A percentile compares a stretch with the other conserved stretches of the same genome.
These are phyloP conservation scores for Helicoverpa armigera DNA, from an alignment of 1,140 invertebrate species.

Conservation along the genomic window DNA sequence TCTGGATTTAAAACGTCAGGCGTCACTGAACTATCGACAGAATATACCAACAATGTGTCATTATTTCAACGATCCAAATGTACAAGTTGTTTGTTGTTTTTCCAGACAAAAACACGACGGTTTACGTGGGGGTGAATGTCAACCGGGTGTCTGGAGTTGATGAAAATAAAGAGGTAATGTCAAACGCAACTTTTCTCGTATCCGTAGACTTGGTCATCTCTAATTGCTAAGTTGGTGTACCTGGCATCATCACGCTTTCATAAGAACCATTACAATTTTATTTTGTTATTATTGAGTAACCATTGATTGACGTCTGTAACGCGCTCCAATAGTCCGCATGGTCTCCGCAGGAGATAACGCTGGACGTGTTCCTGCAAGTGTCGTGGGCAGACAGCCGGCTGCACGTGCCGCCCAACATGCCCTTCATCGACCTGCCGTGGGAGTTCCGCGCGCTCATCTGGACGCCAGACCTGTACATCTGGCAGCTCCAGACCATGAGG, in stretches of 20 bases:
- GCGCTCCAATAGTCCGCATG: conserved; percentile 23
- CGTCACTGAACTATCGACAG: too few species aligned
- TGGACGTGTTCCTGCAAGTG: conserved; percentile 88
- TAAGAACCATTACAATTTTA: background rate
- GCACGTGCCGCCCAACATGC: conserved; percentile 75
- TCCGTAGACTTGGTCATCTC: background rate
- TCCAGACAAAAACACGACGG: conserved; percentile 87
- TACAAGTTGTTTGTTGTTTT: conserved; percentile 60
- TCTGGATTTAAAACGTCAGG: too few species aligned
- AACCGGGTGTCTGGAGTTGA: conserved; percentile 88
- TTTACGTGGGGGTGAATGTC: conserved; percentile 87
- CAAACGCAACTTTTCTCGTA: background rate
- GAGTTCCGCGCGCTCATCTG: conserved; percentile 87
- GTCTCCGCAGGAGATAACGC: conserved; percentile 86
- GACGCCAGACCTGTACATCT: conserved; percentile 88
- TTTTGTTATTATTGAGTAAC: background rate
- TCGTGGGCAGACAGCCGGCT: conserved; percentile 87
- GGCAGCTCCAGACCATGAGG: conserved; percentile 87
- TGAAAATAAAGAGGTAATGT: conserved; percentile 87
- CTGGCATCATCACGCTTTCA: background rate
- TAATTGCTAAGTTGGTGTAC: background rate
- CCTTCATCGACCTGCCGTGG: conserved; percentile 88
- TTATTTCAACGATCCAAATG: conserved; percentile 60
- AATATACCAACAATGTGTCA: conserved; percentile 68
- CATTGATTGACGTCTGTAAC: background rate